These are phyloP conservation scores for Tanypteryx hageni DNA, from an alignment of 2,888 invertebrate species.

Conservation along the genomic window DNA sequence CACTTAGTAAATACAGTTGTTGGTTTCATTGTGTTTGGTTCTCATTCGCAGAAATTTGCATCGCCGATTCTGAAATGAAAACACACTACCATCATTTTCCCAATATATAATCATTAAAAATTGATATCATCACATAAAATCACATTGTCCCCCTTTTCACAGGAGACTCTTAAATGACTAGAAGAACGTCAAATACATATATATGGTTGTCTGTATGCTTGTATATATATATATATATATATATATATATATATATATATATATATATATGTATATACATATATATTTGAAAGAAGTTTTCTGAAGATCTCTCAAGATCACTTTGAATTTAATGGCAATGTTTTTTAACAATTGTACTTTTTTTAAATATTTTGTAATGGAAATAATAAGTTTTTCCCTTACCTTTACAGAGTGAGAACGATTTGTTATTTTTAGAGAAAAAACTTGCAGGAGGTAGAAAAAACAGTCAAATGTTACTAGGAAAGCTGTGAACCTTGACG, in stretches of 20 bases:
- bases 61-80: background rate
- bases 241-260: conserved; percentile 29
- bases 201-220: conserved; percentile 8
- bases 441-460: conserved; percentile 66
- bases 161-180: conserved; percentile 12
- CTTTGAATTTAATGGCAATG: conserved; percentile 20
- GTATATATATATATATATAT: conserved; percentile 30
- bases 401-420: conserved; percentile 65
- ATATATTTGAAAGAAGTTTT: conserved; percentile 49
- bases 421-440: conserved; percentile 66
- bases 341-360: conserved; percentile 59
- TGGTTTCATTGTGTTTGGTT: background rate
- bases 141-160: conserved; percentile 5
- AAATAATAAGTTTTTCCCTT: conserved; percentile 65
- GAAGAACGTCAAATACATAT: conserved; percentile 44
- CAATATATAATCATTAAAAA: background rate
- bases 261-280: conserved; percentile 19
- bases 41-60: background rate
- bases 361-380: conserved; percentile 63
- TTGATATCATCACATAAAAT: background rate
- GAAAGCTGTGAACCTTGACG: conserved; percentile 60
- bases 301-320: conserved; percentile 41
- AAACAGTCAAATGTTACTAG: conserved; percentile 65
- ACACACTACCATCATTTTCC: conserved; percentile 9
- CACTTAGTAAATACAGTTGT: background rate